Percentiles rank a stretch among this genome's conserved stretches.
Evolutionary conservation across 2,888 invertebrate species (phyloP).

Genomic region (Drosophila putrida): DNA sequence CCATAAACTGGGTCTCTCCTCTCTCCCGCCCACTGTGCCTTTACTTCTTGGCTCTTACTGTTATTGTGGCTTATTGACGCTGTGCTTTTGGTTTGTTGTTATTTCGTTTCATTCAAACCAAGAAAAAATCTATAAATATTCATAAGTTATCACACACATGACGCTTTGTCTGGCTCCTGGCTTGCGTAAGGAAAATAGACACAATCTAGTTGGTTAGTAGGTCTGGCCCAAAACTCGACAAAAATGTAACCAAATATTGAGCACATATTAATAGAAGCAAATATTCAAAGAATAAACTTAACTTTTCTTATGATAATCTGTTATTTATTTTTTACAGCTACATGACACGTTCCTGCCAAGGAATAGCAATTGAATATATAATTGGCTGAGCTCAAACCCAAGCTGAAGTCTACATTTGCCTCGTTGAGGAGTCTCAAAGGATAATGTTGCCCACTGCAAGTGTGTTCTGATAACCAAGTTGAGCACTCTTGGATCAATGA

Average conservation of each 20-base stretch:
- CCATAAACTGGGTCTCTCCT: constrained; percentile 58
- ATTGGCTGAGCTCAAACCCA: no score
- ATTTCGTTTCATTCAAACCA: constrained; percentile 27
- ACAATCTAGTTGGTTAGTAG: constrained; percentile 21
- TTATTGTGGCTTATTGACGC: constrained; percentile 36
- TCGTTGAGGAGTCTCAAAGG: no score
- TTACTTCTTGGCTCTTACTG: constrained; percentile 7
- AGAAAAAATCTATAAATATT: constrained; percentile 73
- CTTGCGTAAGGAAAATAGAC: constrained; percentile 67
- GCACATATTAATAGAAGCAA: constrained; percentile 8
- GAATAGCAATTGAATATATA: no score
- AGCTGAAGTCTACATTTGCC: no score
- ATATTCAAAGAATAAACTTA: no score
- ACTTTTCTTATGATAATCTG: no score
- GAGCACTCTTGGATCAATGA: no score
- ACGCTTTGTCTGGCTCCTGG: constrained; percentile 36
- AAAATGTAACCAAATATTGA: background rate
- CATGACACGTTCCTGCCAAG: no score
- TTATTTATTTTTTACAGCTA: no score
- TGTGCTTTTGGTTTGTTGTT: constrained; percentile 36
- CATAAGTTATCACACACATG: constrained; percentile 63
- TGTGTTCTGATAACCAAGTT: no score
- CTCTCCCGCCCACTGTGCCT: constrained; percentile 2
- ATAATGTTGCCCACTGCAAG: no score
- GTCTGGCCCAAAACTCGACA: constrained; percentile 19